A percentile compares a stretch with the other conserved stretches of the same genome.
These are phyloP conservation scores for Oscheius sp. DNA, from an alignment of 1,140 invertebrate genomes.

Conservation along the genomic window DNA sequence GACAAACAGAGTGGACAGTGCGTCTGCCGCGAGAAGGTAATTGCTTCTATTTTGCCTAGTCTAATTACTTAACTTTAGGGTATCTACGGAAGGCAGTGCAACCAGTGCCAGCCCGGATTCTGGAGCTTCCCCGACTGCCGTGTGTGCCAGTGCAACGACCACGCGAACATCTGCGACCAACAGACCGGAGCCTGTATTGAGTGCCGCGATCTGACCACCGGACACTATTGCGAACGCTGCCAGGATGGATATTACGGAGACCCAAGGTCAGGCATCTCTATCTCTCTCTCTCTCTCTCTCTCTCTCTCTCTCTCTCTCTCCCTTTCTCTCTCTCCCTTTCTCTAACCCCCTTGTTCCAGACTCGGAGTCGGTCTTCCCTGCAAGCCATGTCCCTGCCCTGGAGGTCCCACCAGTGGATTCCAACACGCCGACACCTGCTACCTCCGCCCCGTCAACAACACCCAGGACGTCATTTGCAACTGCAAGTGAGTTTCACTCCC, in stretches of 20 bases:
- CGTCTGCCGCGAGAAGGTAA: conserved; percentile 73
- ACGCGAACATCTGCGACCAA: conserved; percentile 88
- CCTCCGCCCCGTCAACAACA: conserved; percentile 66
- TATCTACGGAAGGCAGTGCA: conserved; percentile 87
- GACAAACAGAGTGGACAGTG: conserved; percentile 87
- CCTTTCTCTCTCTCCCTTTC: not conserved
- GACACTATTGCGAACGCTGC: conserved; percentile 84
- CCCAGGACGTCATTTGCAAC: conserved; percentile 88
- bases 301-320: not conserved
- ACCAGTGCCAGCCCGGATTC: conserved; percentile 87
- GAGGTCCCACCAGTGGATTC: conserved; percentile 74
- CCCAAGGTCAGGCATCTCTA: conserved; percentile 66
- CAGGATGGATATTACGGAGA: conserved; percentile 89
- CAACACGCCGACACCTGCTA: conserved; percentile 85
- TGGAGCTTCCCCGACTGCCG: conserved; percentile 94
- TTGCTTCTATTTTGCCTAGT: not conserved
- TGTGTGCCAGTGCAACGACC: conserved; percentile 91
- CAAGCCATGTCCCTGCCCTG: conserved; percentile 88
- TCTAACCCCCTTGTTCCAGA: conserved; percentile 55
- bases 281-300: no score
- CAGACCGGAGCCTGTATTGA: conserved; percentile 83
- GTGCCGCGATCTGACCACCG: conserved; percentile 82
- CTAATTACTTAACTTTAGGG: conserved; percentile 66
- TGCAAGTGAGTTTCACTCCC: conserved; percentile 73
- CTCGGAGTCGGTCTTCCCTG: conserved; percentile 84